Conservation (phyloP, 2,888 invertebrate genomes). For the Tridacna gigas region DNA sequence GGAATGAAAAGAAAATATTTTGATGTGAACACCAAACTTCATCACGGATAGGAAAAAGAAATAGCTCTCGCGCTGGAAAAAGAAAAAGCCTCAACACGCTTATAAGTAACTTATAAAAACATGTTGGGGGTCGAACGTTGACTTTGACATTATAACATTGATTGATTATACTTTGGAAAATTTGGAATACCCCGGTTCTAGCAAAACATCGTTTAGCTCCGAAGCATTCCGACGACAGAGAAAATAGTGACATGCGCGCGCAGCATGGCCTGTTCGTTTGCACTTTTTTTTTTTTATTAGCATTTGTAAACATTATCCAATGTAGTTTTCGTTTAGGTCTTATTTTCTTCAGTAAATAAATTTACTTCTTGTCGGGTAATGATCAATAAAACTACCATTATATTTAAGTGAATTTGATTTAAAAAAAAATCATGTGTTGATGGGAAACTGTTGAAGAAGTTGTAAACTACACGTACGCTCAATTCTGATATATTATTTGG, state of each 20-base stretch:
- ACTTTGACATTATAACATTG: conserved; percentile 9
- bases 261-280: too few relatives aligned
- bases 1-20: conserved; percentile 69
- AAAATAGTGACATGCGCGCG: too few relatives aligned
- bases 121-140: conserved; percentile 7
- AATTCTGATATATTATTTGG: too few relatives aligned
- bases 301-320: too few relatives aligned
- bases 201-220: too few relatives aligned
- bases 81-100: conserved; percentile 6
- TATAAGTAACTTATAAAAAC: conserved; percentile 25
- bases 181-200: conserved; percentile 1
- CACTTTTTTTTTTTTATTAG: too few relatives aligned
- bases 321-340: too few relatives aligned
- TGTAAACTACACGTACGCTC: neutral
- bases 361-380: too few relatives aligned
- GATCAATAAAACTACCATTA: too few relatives aligned
- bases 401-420: too few relatives aligned
- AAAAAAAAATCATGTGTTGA: neutral
- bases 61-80: neutral
- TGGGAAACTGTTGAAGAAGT: neutral
- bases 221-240: too few relatives aligned
- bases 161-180: conserved; percentile 19
- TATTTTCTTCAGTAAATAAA: too few relatives aligned
- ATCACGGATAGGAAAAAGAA: conserved; percentile 11
- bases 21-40: conserved; percentile 65